Percentiles rank a stretch among this genome's conserved stretches.
Conservation (phyloP, 2,113 vertebrate species). For the Neoarius graeffei region DNA sequence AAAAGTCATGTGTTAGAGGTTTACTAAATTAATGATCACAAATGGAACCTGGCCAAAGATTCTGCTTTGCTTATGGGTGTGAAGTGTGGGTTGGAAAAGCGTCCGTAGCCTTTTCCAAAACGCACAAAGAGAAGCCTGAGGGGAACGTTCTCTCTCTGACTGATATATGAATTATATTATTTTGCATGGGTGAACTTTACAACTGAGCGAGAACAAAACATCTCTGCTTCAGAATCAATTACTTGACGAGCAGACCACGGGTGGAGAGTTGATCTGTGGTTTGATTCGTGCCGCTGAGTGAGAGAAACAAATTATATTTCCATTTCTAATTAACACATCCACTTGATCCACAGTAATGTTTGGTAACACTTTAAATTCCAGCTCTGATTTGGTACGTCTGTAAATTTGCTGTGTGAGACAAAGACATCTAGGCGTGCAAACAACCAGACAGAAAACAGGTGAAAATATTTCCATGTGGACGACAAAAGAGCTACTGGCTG, state of each 20-base stretch:
- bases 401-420: not conserved
- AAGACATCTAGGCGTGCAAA: not conserved
- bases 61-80: constrained; percentile 13
- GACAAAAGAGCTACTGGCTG: constrained; percentile 44
- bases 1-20: not conserved
- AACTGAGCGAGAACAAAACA: constrained; percentile 39
- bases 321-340: not conserved
- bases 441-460: constrained; percentile 9
- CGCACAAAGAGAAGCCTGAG: not conserved
- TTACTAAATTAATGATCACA: not conserved
- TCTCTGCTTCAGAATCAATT: constrained; percentile 53
- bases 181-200: constrained; percentile 45
- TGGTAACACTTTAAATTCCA: not conserved
- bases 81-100: not conserved
- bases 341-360: not conserved
- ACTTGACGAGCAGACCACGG: not conserved
- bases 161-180: constrained; percentile 6
- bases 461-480: constrained; percentile 61
- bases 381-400: not conserved
- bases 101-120: constrained; percentile 26
- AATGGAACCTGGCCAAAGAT: not conserved
- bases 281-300: not conserved
- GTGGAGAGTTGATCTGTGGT: not conserved
- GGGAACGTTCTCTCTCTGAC: not conserved
- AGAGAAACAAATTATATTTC: not conserved